Base-by-base conservation (phyloP, 2,888 invertebrate species). In the Ormyrus pomaceus region DNA sequence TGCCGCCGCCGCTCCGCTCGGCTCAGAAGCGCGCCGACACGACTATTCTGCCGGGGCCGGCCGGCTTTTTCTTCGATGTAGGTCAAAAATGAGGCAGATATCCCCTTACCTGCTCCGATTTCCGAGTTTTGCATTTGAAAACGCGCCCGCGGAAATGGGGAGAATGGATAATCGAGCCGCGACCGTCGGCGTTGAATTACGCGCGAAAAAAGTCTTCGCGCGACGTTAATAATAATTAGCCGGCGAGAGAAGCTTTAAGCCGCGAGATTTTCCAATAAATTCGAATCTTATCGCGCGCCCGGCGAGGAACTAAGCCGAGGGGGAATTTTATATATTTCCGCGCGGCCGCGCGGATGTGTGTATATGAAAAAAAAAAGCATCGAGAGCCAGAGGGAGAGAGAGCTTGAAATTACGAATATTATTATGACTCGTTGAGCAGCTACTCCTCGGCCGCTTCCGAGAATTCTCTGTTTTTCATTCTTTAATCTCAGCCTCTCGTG, bases 381-480 rank as follows among this genome's bases (percentile, higher is more conserved):
- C 66, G 66, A 56, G 19, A 50, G 83, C 84, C 34, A 34, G 34
- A 68, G 71, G 34, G 34, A 85, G 34, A 34, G 34, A 68, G 71
- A 83, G 87, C 88, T 87, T 87, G 87, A 89, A 89, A 89, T 89
- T 89, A 88, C 89, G 89, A 89, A 89, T 90, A 89, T 89, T 89
- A 89, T 88, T 82, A 82, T 82, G 82, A 80, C 82, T 82, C 79
- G 64, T 58, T 69, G 68, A 65, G 75, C 53, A 9, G 48, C 56
- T 61, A 34, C 68, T 50, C 71, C 72, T 34, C 61, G 48, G 11
- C 65, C 9, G 88, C 88, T 90, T 90, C 90, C 87, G 86, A 86
- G 90, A 89, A 90, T 89, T 87, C 87, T 85, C 85, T 90, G 90
- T 90, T 90, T 90, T 89, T 89, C 88, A 89, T 90, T 90, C 89